These are phyloP conservation scores for Sphinx pinastri DNA, from an alignment of 2,888 invertebrate species.

Conservation along the genomic window DNA sequence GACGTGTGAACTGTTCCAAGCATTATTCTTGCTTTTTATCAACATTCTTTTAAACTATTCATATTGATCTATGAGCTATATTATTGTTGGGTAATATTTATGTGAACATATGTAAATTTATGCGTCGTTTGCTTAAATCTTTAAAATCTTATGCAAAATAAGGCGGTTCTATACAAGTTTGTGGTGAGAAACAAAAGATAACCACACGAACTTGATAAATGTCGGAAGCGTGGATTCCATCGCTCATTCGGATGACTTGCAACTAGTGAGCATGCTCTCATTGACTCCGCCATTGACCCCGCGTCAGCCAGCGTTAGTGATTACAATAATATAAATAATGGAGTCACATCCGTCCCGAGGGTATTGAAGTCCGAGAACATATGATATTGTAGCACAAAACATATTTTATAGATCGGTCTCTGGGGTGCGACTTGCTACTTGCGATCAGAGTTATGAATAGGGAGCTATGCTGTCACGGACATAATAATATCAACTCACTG, in stretches of 20 bases:
- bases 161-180: conserved; percentile 19
- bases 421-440: conserved; percentile 53
- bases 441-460: conserved; percentile 53
- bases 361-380: conserved; percentile 58
- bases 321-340: conserved; percentile 78
- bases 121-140: conserved; percentile 22
- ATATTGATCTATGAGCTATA: conserved; percentile 8
- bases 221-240: conserved; percentile 79
- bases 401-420: conserved; percentile 71
- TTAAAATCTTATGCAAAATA: conserved; percentile 19
- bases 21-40: conserved; percentile 30
- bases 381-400: conserved; percentile 58
- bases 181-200: conserved; percentile 60
- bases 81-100: conserved; percentile 23
- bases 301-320: conserved; percentile 61
- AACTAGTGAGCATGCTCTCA: conserved; percentile 75
- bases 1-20: conserved; percentile 20
- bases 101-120: conserved; percentile 19
- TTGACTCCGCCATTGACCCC: conserved; percentile 81
- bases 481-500: not conserved
- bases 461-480: conserved; percentile 33
- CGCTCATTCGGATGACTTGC: conserved; percentile 78
- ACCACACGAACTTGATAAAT: conserved; percentile 61
- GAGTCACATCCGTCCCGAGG: conserved; percentile 70
- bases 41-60: conserved; percentile 1